Percentiles rank a stretch among this genome's conserved stretches.
Conservation (phyloP, 2,113 vertebrate genomes). For the Callipepla squamata region DNA sequence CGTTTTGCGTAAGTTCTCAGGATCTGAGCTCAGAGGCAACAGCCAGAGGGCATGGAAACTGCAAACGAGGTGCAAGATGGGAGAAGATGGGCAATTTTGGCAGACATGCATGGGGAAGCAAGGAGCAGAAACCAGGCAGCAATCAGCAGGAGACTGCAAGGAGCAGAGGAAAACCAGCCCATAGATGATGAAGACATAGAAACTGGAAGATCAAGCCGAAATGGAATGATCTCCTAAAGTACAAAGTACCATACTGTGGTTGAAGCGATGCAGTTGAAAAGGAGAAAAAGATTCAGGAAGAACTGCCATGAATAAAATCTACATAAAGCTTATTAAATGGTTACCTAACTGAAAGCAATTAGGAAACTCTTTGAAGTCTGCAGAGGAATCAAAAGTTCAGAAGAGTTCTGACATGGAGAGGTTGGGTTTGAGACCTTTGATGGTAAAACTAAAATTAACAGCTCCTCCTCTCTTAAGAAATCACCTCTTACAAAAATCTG, state of each 20-base stretch:
- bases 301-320: background rate
- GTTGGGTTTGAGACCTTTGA: background rate
- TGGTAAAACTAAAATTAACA: background rate
- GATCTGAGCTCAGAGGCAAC: background rate
- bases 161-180: background rate
- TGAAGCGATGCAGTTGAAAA: background rate
- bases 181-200: background rate
- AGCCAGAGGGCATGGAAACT: background rate
- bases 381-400: background rate
- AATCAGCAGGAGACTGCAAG: background rate
- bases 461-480: background rate
- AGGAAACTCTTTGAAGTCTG: slow-evolving; percentile 15
- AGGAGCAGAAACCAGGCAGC: background rate
- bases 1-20: background rate
- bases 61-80: background rate
- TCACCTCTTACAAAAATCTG: background rate
- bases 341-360: background rate
- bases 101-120: background rate
- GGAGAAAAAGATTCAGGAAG: background rate
- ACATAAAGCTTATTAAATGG: background rate
- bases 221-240: background rate
- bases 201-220: background rate
- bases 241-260: background rate
- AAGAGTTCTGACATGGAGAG: background rate
- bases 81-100: background rate